Evolutionary conservation across 2,888 invertebrate genomes (phyloP).

Genomic region (Noctua pronuba): DNA sequence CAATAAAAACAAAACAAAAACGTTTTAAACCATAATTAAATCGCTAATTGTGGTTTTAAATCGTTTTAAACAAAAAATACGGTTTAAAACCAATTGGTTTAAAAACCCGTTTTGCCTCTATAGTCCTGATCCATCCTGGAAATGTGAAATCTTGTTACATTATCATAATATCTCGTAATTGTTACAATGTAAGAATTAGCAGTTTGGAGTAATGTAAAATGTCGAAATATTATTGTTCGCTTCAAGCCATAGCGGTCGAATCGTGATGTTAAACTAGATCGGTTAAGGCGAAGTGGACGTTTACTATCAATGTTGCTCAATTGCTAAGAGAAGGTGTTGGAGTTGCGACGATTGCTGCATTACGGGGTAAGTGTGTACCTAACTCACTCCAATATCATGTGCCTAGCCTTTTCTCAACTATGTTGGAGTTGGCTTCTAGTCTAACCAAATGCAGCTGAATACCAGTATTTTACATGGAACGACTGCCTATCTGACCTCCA

Average conservation of each 20-base stretch:
- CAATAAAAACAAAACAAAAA: too few relatives aligned
- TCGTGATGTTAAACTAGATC: slow-evolving; percentile 43
- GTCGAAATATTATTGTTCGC: slow-evolving; percentile 34
- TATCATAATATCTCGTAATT: background rate
- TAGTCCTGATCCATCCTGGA: too few relatives aligned
- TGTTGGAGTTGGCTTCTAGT: background rate
- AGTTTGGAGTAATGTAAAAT: slow-evolving; percentile 29
- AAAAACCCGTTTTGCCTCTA: too few relatives aligned
- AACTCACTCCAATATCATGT: background rate
- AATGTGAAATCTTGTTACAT: background rate
- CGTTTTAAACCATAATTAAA: too few relatives aligned
- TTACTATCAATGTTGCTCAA: background rate
- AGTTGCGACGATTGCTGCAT: background rate
- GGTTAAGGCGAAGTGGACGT: slow-evolving; percentile 38
- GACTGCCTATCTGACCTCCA: background rate
- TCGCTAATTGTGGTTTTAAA: too few relatives aligned
- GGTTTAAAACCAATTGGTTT: too few relatives aligned
- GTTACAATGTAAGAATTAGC: background rate
- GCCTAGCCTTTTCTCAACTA: background rate
- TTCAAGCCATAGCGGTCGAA: slow-evolving; percentile 44
- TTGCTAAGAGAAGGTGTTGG: background rate
- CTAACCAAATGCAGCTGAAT: background rate
- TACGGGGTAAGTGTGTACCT: background rate
- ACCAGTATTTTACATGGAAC: background rate
- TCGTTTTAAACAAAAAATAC: too few relatives aligned